Percentiles rank a stretch among this genome's conserved stretches.
These are phyloP conservation scores for Ictalurus furcatus DNA, from an alignment of 2,113 vertebrate species.

Conservation along the genomic window DNA sequence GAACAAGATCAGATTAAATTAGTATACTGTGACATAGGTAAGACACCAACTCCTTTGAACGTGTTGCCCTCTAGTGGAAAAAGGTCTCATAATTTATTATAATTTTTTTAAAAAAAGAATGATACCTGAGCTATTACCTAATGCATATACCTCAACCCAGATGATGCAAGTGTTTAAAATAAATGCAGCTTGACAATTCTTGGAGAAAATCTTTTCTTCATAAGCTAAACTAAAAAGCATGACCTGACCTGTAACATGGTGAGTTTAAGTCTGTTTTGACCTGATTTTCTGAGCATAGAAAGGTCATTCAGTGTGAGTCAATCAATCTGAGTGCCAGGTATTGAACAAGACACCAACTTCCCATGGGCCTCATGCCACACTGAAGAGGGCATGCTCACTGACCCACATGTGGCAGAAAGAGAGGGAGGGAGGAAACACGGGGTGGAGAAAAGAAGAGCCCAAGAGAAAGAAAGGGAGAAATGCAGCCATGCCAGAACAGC, in stretches of 20 bases:
- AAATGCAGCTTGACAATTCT: constrained; percentile 1
- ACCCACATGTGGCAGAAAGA: constrained; percentile 48
- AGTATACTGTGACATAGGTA: constrained; percentile 13
- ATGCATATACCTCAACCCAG: not conserved
- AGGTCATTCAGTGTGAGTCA: constrained; percentile 44
- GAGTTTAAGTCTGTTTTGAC: constrained; percentile 20
- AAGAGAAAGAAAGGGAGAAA: not conserved
- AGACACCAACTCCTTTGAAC: constrained; percentile 60
- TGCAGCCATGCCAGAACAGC: constrained; percentile 31
- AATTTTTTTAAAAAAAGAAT: not conserved
- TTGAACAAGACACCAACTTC: constrained; percentile 52
- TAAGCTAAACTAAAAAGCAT: constrained; percentile 19
- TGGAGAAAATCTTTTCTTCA: constrained; percentile 9
- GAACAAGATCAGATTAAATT: constrained; percentile 17
- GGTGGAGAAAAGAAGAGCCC: not conserved
- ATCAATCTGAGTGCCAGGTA: constrained; percentile 43
- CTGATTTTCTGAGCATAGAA: constrained; percentile 8
- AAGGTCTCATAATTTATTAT: not conserved
- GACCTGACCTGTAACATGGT: constrained; percentile 19
- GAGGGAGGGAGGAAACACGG: constrained; percentile 21
- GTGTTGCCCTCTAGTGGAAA: constrained; percentile 69
- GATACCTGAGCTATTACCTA: not conserved
- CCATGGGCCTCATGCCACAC: constrained; percentile 51
- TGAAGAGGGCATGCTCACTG: constrained; percentile 46
- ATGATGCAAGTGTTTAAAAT: not conserved